Conservation (phyloP, 2,113 vertebrate species). For the Trinectes maculatus region DNA sequence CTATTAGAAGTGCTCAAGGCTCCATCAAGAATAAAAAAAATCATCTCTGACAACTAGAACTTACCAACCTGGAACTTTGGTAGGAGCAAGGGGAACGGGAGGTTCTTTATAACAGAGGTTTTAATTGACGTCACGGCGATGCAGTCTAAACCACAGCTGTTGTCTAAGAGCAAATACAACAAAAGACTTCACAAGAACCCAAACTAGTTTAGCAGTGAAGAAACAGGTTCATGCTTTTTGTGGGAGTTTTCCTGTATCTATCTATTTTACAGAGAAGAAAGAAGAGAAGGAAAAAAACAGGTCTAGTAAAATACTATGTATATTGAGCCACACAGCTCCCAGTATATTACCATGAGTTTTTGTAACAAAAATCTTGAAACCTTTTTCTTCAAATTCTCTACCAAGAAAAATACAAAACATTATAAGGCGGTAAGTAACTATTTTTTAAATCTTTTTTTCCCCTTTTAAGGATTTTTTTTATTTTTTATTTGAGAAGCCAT, state of each 20-base stretch:
- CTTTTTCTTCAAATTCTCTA: conserved; percentile 86
- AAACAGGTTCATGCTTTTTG: conserved; percentile 87
- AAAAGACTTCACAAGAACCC: conserved; percentile 93
- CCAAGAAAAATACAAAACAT: conserved; percentile 99
- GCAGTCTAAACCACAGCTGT: conserved; percentile 85
- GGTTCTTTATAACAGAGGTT: neutral
- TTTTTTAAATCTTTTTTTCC: conserved; percentile 79
- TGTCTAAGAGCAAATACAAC: conserved; percentile 91
- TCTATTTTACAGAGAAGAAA: conserved; percentile 83
- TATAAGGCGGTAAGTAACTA: conserved; percentile 98
- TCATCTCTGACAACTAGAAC: conserved; percentile 73
- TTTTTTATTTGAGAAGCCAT: conserved; percentile 88
- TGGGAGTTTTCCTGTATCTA: conserved; percentile 83
- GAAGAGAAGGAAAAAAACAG: conserved; percentile 73
- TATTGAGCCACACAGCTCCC: conserved; percentile 87
- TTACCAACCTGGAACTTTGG: conserved; percentile 83
- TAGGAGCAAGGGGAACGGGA: conserved; percentile 63
- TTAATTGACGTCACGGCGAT: conserved; percentile 70
- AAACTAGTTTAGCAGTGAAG: conserved; percentile 92
- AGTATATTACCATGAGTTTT: conserved; percentile 85
- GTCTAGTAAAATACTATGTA: conserved; percentile 92
- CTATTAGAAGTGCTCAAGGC: conserved; percentile 84
- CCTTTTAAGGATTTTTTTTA: conserved; percentile 71
- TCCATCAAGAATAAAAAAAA: conserved; percentile 77
- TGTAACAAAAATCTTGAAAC: conserved; percentile 92